Conservation (phyloP, 2,888 invertebrate genomes). For the Diabrotica balteata region DNA sequence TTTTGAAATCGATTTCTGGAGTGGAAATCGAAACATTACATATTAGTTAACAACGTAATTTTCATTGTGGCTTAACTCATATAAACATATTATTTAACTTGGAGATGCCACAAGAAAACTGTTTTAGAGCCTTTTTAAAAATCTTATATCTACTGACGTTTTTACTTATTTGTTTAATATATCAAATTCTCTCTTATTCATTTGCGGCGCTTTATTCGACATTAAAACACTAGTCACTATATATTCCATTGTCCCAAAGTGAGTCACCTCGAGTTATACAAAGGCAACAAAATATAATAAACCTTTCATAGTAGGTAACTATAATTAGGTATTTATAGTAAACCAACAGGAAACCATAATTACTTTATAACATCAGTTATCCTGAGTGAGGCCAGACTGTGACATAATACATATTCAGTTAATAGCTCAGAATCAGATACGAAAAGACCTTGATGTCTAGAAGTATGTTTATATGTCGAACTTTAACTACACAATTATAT, state of each 20-base stretch:
- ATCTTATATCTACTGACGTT: too few species aligned
- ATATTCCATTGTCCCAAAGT: constrained; percentile 13
- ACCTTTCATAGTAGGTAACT: constrained; percentile 30
- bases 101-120: too few species aligned
- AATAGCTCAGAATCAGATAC: constrained; percentile 30
- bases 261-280: constrained; percentile 24
- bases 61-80: too few species aligned
- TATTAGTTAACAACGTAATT: too few species aligned
- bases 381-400: constrained; percentile 37
- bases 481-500: background rate
- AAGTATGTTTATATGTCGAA: constrained; percentile 16
- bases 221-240: background rate
- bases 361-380: constrained; percentile 39
- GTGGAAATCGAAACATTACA: too few species aligned
- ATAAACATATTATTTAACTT: too few species aligned
- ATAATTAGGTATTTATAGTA: constrained; percentile 33
- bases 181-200: too few species aligned
- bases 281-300: constrained; percentile 32
- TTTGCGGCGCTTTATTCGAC: too few species aligned
- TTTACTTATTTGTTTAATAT: too few species aligned
- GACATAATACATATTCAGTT: constrained; percentile 34
- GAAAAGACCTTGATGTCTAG: constrained; percentile 14
- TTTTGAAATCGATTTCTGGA: too few species aligned
- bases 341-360: constrained; percentile 39
- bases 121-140: too few species aligned